Evolutionary conservation across 2,888 invertebrate genomes (phyloP).

Genomic region (Oasisia sp.): DNA sequence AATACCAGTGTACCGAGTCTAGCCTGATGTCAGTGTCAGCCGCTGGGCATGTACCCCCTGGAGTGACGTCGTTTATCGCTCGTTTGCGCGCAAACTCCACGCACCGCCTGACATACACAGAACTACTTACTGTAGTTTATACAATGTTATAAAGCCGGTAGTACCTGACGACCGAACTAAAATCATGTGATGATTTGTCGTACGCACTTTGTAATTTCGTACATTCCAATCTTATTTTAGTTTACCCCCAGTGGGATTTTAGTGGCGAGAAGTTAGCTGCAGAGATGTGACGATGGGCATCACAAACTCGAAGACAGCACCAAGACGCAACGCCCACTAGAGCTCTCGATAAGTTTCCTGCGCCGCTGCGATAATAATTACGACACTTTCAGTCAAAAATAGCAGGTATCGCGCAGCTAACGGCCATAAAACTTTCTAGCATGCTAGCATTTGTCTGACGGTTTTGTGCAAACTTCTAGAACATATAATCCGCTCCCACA

Average conservation of each 20-base stretch:
- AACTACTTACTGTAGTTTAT: background rate
- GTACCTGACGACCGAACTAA: background rate
- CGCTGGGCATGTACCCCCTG: background rate
- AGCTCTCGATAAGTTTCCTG: no score
- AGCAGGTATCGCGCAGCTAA: no score
- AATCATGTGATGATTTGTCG: background rate
- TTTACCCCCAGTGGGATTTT: constrained; percentile 17
- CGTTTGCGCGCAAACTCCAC: background rate
- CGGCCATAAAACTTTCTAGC: no score
- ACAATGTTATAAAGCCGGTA: background rate
- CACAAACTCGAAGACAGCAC: background rate
- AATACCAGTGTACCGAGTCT: no score
- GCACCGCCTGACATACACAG: background rate
- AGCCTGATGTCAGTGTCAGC: background rate
- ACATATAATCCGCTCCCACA: no score
- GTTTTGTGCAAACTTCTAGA: no score
- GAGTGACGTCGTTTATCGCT: constrained; percentile 17
- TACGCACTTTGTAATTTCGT: constrained; percentile 6
- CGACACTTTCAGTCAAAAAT: no score
- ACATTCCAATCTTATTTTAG: constrained; percentile 17
- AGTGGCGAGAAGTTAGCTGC: background rate
- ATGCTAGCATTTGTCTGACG: no score
- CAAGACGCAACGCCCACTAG: background rate
- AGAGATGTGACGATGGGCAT: background rate
- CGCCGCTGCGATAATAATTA: no score